A percentile compares a stretch with the other conserved stretches of the same genome.
These are phyloP conservation scores for Clusia tigrina DNA, from an alignment of 2,888 invertebrate species.

Conservation along the genomic window DNA sequence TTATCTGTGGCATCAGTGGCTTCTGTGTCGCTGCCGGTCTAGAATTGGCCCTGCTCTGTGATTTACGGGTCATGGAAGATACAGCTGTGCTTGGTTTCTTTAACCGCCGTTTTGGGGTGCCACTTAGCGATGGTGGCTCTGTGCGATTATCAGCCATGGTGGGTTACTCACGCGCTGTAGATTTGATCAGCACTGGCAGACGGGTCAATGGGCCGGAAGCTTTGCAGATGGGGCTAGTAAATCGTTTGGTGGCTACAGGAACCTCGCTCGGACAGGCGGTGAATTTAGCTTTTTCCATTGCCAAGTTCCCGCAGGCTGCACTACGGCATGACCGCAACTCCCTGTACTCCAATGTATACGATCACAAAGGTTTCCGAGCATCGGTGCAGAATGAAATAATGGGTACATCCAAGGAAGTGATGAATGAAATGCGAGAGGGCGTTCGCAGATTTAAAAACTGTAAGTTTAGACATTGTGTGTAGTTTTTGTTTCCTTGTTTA, in stretches of 20 bases:
- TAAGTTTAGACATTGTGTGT: no score
- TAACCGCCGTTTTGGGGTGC: conserved; percentile 87
- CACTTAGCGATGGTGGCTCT: conserved; percentile 84
- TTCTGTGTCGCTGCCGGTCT: conserved; percentile 91
- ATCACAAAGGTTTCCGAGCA: conserved; percentile 70
- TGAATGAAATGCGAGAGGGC: conserved; percentile 72
- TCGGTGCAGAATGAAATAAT: conserved; percentile 70
- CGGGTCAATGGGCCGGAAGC: conserved; percentile 81
- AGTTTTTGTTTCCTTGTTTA: not conserved
- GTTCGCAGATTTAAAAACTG: conserved; percentile 75
- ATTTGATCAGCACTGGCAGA: conserved; percentile 86
- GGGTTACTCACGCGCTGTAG: conserved; percentile 85
- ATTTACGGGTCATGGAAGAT: conserved; percentile 87
- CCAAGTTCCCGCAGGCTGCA: conserved; percentile 78
- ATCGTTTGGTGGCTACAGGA: conserved; percentile 81
- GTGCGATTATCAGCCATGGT: conserved; percentile 83
- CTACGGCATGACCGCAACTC: conserved; percentile 63
- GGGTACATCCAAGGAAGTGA: conserved; percentile 69
- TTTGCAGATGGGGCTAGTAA: conserved; percentile 80
- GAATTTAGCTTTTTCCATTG: conserved; percentile 75
- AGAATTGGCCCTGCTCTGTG: conserved; percentile 90
- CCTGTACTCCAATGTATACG: conserved; percentile 70
- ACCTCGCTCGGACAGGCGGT: conserved; percentile 84
- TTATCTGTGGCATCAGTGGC: conserved; percentile 88
- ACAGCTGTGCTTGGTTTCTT: conserved; percentile 82